phyloP scores from a whole-genome alignment of 2,113 vertebrate species.

The Vulpes ferrilata region DNA sequence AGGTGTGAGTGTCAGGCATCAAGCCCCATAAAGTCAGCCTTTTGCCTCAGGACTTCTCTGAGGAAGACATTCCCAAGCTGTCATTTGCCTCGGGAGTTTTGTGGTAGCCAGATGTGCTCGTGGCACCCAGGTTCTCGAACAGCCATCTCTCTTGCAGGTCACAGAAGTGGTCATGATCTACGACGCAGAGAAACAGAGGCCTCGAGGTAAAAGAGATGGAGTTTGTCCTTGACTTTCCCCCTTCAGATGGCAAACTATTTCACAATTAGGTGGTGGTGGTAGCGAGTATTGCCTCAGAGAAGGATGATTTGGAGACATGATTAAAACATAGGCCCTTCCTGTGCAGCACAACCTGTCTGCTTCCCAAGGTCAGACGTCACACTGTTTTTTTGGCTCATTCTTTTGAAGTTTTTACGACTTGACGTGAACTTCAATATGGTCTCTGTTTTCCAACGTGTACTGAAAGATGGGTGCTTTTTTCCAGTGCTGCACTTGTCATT shows the following conservation, averaged over 20 bases:
- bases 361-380: conserved; percentile 76
- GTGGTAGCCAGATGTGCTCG: background rate
- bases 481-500: background rate
- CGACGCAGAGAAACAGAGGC: conserved; percentile 99
- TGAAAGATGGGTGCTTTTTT: conserved; percentile 13
- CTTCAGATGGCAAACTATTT: conserved; percentile 98
- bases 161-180: conserved; percentile 99
- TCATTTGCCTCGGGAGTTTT: background rate
- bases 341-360: conserved; percentile 75
- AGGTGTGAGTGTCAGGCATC: fast-evolving
- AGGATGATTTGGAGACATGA: conserved; percentile 77
- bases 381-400: conserved; percentile 62
- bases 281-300: conserved; percentile 79
- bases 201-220: conserved; percentile 99
- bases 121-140: background rate
- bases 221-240: conserved; percentile 89
- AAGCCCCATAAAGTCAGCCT: background rate
- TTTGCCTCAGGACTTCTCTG: no score
- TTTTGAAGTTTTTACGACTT: conserved; percentile 54
- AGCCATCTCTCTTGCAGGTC: conserved; percentile 91
- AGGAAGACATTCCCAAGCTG: background rate
- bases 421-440: background rate
- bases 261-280: conserved; percentile 83
- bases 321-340: conserved; percentile 78
- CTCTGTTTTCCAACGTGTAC: conserved; percentile 48